These are phyloP conservation scores for Boulengeromyrus knoepffleri DNA, from an alignment of 2,113 vertebrate species.

Conservation along the genomic window DNA sequence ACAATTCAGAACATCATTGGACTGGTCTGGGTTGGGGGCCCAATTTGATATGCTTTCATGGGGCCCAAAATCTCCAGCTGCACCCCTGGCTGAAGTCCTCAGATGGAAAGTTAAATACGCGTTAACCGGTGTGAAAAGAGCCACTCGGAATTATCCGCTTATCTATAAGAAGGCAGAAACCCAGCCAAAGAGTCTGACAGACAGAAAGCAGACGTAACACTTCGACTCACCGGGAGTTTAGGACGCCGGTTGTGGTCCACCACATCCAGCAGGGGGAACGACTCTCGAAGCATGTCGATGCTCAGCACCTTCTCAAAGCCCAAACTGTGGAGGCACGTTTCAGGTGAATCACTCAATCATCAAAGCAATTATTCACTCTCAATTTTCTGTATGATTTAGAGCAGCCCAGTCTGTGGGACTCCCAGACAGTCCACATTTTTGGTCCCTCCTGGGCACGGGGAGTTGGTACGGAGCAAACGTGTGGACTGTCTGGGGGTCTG, in stretches of 20 bases:
- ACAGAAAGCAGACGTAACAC: neutral
- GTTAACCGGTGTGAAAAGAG: neutral
- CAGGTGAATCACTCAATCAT: conserved; percentile 20
- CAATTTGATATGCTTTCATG: neutral
- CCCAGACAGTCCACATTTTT: neutral
- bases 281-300: conserved; percentile 67
- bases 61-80: neutral
- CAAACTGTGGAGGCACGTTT: conserved; percentile 56
- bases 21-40: neutral
- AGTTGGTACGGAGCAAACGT: neutral
- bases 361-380: neutral
- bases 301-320: conserved; percentile 75
- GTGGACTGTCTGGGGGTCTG: neutral
- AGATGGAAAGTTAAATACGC: neutral
- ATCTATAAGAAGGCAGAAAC: neutral
- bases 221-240: conserved; percentile 53
- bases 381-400: neutral
- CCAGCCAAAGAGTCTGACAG: neutral
- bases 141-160: neutral
- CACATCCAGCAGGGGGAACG: conserved; percentile 74
- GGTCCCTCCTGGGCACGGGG: neutral
- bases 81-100: neutral
- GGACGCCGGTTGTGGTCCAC: conserved; percentile 72
- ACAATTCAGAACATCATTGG: neutral
- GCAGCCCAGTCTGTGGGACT: neutral